A percentile compares a stretch with the other conserved stretches of the same genome.
phyloP scores from a whole-genome alignment of 2,888 invertebrate species.

The Xanthia togata region DNA sequence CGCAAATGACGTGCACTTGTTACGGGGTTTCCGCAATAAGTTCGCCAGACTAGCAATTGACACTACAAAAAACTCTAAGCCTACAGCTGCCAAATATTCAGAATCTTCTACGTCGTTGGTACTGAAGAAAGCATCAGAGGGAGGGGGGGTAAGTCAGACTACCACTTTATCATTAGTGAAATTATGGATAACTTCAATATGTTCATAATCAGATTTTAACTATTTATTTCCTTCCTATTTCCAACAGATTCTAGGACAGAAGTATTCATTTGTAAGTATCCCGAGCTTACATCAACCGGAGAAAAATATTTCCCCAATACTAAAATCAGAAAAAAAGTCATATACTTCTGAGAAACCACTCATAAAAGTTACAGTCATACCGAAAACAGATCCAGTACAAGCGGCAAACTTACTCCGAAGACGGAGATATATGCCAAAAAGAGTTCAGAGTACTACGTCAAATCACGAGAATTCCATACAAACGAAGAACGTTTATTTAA shows the following conservation, averaged over 20 bases:
- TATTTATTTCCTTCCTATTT: constrained; percentile 1
- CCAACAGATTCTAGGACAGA: constrained; percentile 71
- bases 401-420: constrained; percentile 69
- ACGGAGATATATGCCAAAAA: constrained; percentile 65
- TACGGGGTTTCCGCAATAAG: constrained; percentile 34
- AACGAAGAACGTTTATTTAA: constrained; percentile 74
- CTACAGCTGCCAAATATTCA: constrained; percentile 14
- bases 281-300: constrained; percentile 56
- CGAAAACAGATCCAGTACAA: constrained; percentile 70
- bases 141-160: constrained; percentile 69
- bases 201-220: not conserved
- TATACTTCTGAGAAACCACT: constrained; percentile 69
- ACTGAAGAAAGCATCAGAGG: constrained; percentile 72
- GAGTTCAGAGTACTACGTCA: constrained; percentile 72
- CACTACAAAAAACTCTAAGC: constrained; percentile 22
- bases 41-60: constrained; percentile 9
- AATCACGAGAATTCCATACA: constrained; percentile 75
- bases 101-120: constrained; percentile 69
- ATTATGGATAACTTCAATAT: not conserved
- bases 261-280: constrained; percentile 68
- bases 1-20: constrained; percentile 43
- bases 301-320: constrained; percentile 26
- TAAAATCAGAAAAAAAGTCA: constrained; percentile 26
- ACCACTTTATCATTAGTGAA: not conserved
- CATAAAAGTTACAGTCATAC: constrained; percentile 80